phyloP scores from a whole-genome alignment of 1,140 invertebrate genomes.

The Drosophila nikananu region DNA sequence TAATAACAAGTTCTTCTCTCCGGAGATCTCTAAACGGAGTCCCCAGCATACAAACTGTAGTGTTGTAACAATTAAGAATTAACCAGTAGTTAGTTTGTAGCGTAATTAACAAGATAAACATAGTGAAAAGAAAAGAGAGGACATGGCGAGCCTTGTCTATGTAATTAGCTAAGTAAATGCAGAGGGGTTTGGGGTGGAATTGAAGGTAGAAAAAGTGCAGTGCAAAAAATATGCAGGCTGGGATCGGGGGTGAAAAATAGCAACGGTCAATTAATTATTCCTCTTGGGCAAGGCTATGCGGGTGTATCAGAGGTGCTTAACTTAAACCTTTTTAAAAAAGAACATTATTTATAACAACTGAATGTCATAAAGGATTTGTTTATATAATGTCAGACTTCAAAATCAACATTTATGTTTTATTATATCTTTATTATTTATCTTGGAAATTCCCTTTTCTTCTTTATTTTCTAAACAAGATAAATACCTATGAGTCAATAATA shows the following conservation, averaged over 20 bases:
- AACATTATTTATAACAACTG: not conserved
- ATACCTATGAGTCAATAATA: not conserved
- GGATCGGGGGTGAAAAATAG: constrained; percentile 11
- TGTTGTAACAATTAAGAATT: constrained; percentile 77
- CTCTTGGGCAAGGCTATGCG: constrained; percentile 34
- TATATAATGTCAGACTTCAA: not conserved
- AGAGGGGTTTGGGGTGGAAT: not conserved
- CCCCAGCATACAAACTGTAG: constrained; percentile 44
- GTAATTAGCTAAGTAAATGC: constrained; percentile 43
- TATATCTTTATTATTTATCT: not conserved
- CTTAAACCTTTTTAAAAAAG: constrained; percentile 2
- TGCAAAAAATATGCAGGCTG: constrained; percentile 30
- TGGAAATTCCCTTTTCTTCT: not conserved
- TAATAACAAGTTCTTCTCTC: constrained; percentile 46
- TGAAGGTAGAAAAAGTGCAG: constrained; percentile 7
- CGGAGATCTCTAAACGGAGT: constrained; percentile 15
- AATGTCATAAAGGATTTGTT: not conserved
- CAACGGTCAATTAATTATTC: constrained; percentile 30
- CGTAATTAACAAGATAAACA: constrained; percentile 77
- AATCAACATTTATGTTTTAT: not conserved
- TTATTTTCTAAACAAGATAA: not conserved
- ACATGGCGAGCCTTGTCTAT: constrained; percentile 20
- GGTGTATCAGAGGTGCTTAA: constrained; percentile 31
- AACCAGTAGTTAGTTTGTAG: constrained; percentile 69
- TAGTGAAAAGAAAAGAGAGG: constrained; percentile 8